Evolutionary conservation across 1,140 invertebrate genomes (phyloP), one percentile per base, ranked within the genome.

Genomic region (Trichonephila inaurata): DNA sequence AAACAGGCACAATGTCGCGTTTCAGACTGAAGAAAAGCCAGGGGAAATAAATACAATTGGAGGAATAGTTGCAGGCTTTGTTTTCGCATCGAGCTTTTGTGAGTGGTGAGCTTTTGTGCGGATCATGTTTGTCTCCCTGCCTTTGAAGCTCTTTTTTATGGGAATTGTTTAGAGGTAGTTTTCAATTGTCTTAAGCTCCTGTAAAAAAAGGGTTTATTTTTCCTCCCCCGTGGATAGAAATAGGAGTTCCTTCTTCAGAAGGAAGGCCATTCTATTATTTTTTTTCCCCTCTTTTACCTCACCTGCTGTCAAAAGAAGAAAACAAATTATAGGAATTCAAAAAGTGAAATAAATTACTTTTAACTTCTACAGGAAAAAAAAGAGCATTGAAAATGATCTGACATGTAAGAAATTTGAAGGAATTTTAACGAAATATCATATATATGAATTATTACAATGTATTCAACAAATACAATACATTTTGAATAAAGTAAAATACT

Each of bases 31-130:
- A 60, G 28, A 28, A 58, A 85, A 60, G 44, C 10, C 21, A 51
- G 82, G 58, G 82, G 82, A 85, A 85, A 24, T 85, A 77, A 77
- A 77, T 77, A 77, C 72, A 77, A 77, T 77, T 19, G 72, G 72
- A 40, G 33, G 24, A 40, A 77, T 77, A 40, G 72, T 40, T 40
- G 72, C 4, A 18, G 16, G 24, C 28, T 40, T 77, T 77, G 72
- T 77, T 77, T 77, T 77, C 72, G 8, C 72, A 7, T 33, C 6
- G 72, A 33, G 72, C 33, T 14, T 77, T 77, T 77, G 33, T 77
- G 12, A 40, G 24, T 33, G 24, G 33, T 77, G 51, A 51, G 69
- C 14, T 77, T 77, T 77, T 77, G 72, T 77, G 72, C 18, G 4
- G 12, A 33, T 77, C 16, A 33, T 40, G 72, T 77, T 77, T 40